Evolutionary conservation across 2,888 invertebrate species (phyloP), one percentile per base, ranked within the genome.

Genomic region (Drosophila picticornis): DNA sequence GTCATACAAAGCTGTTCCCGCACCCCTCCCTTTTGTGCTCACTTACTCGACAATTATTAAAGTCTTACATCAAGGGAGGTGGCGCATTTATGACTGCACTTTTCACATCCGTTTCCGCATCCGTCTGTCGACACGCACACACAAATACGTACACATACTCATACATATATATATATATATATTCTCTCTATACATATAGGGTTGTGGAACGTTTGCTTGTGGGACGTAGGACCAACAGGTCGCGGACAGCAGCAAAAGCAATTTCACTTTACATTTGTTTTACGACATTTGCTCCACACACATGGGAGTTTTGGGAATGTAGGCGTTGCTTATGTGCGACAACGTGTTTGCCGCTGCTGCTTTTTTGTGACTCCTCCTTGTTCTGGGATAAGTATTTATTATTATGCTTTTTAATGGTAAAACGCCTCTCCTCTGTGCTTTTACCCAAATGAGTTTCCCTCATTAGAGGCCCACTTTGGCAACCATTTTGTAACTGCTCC

Each of bases 241-340:
- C 89, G 73, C 77, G 84, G 87, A 74, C 75, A 80, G 79, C 76
- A 73, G 80, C 70, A 74, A 83, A 90, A 87, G 89, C 90, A 87
- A 87, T 87, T 87, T 87, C 86, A 88, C 84, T 90, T 90, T 90
- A 87, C 90, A 87, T 90, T 87, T 90, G 86, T 85, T 87, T 87
- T 87, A 90, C 90, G 86, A 90, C 86, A 81, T 84, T 86, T 87
- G 71, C 80, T 77, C 64, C 67, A 60, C 69, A 64, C 68, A 70
- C 60, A 74, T 50, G 72, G 71, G 64, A 56, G 43, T 38, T 40
- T 32, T 58, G 36, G 46, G 50, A 64, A 55, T 52, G 79, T 53
- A 59, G 80, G 69, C 81, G 73, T 67, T 69, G 72, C 68, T 40
- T 56, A 62, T 62, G 70, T 79, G 76, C 87, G 84, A 82, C 84